Percentiles rank a stretch among this genome's conserved stretches.
Conservation (phyloP, 2,797 vertebrate genomes). For the Pogonophryne albipinna region DNA sequence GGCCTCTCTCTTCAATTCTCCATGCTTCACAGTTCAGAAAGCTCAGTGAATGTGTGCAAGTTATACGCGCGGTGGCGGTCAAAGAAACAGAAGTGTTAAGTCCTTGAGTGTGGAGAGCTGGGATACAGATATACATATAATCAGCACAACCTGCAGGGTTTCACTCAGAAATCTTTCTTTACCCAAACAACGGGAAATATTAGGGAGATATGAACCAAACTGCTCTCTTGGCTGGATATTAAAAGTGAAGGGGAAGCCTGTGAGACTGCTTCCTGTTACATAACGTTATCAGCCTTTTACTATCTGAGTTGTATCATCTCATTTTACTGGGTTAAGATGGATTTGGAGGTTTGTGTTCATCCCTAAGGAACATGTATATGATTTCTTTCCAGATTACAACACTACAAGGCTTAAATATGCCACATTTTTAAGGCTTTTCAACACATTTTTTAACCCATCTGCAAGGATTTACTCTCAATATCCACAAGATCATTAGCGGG, state of each 20-base stretch:
- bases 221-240: constrained; percentile 18
- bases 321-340: constrained; percentile 1
- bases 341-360: constrained; percentile 5
- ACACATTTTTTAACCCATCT: background rate
- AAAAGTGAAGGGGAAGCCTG: constrained; percentile 29
- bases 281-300: constrained; percentile 8
- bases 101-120: constrained; percentile 22
- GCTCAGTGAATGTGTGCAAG: constrained; percentile 37
- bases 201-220: constrained; percentile 16
- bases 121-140: constrained; percentile 23
- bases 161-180: constrained; percentile 27
- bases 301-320: background rate
- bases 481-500: constrained; percentile 2
- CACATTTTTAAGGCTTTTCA: background rate
- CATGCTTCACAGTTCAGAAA: constrained; percentile 54
- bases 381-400: background rate
- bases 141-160: constrained; percentile 11
- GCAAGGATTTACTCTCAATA: background rate
- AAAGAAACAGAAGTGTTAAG: constrained; percentile 48
- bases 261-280: constrained; percentile 30
- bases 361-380: too few species aligned
- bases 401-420: background rate
- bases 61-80: constrained; percentile 19
- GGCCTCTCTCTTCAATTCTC: constrained; percentile 26
- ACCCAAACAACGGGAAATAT: constrained; percentile 28